These are phyloP conservation scores for Psittacara wagleri DNA, from an alignment of 2,113 vertebrate genomes.

Conservation along the genomic window DNA sequence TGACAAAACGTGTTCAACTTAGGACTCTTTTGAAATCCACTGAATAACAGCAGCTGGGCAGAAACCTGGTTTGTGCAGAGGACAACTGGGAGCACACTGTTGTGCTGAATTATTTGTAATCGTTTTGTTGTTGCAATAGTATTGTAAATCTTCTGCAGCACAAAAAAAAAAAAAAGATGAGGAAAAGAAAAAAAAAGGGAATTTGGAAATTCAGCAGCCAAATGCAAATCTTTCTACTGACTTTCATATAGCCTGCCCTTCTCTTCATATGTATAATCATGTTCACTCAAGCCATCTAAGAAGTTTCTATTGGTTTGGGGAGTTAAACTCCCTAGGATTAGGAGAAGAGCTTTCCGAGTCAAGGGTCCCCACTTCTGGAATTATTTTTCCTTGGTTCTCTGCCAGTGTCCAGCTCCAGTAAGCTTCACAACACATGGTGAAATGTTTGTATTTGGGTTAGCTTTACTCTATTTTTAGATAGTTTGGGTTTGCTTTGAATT, in stretches of 20 bases:
- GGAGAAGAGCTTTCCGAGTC: not conserved
- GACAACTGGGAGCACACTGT: not conserved
- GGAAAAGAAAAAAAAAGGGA: not conserved
- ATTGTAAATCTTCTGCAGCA: not conserved
- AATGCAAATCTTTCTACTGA: not conserved
- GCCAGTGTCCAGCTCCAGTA: conserved; percentile 10
- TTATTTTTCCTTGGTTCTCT: conserved; percentile 21
- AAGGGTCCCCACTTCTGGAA: not conserved
- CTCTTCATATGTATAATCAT: not conserved
- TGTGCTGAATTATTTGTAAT: not conserved
- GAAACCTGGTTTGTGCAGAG: not conserved
- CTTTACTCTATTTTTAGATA: not conserved
- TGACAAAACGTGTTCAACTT: not conserved
- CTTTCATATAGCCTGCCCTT: not conserved
- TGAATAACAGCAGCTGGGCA: not conserved
- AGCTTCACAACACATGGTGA: not conserved
- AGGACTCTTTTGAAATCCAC: not conserved
- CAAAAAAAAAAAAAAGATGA: not conserved
- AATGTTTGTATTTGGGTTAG: conserved; percentile 7
- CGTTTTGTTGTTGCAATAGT: not conserved
- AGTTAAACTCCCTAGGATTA: conserved; percentile 20
- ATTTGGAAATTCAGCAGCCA: not conserved
- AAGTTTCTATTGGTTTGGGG: not conserved
- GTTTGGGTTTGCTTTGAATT: conserved; percentile 7
- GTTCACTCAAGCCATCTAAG: not conserved